Percentiles rank a stretch among this genome's conserved stretches.
These are phyloP conservation scores for Stictocephala bisonia DNA, from an alignment of 2,888 invertebrate genomes.

Conservation along the genomic window DNA sequence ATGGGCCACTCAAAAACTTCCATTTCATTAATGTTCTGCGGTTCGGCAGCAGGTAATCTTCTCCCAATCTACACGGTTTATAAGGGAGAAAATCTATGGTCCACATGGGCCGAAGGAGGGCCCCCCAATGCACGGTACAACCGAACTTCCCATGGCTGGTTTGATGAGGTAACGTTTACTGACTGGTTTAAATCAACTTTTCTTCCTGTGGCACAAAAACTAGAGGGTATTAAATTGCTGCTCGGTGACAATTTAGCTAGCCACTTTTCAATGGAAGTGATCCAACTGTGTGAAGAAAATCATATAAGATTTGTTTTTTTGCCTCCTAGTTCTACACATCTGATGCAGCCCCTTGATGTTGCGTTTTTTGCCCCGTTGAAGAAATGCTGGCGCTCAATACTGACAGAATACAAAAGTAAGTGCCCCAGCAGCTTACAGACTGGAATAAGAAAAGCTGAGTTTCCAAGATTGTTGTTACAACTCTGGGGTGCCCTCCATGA, in stretches of 20 bases:
- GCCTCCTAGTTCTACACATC: constrained; percentile 54
- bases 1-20: constrained; percentile 58
- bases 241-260: constrained; percentile 60
- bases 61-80: constrained; percentile 64
- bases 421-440: constrained; percentile 28
- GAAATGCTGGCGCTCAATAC: constrained; percentile 45
- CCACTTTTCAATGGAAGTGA: constrained; percentile 56
- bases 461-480: constrained; percentile 1
- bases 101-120: constrained; percentile 63
- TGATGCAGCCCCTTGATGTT: constrained; percentile 56
- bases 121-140: constrained; percentile 62
- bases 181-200: constrained; percentile 60
- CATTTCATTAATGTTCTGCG: constrained; percentile 63
- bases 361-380: constrained; percentile 54
- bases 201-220: constrained; percentile 53
- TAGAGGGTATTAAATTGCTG: constrained; percentile 55
- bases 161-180: constrained; percentile 61
- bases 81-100: constrained; percentile 63
- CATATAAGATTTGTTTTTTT: constrained; percentile 53
- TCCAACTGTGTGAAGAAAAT: constrained; percentile 51
- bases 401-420: constrained; percentile 46
- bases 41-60: constrained; percentile 62
- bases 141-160: constrained; percentile 63
- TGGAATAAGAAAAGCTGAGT: constrained; percentile 21
- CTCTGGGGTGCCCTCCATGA: constrained; percentile 8